Percentiles rank a stretch among this genome's conserved stretches.
Conservation (phyloP, 2,888 invertebrate genomes). For the Microctonus hyperodae region DNA sequence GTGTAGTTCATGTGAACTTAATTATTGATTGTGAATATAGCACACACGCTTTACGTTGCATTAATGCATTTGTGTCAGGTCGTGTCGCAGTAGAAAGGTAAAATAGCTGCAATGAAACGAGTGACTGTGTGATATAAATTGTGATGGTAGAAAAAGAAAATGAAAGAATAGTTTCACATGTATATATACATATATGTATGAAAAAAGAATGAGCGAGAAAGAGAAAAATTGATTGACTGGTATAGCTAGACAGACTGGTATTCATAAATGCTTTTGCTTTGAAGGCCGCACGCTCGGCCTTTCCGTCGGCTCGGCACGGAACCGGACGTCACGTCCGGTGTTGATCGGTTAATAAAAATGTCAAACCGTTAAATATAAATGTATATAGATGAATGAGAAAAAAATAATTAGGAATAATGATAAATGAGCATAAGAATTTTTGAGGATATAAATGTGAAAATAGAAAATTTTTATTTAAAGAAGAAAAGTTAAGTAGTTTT, state of each 20-base stretch:
- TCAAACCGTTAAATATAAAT: conserved; percentile 20
- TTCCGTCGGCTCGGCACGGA: conserved; percentile 28
- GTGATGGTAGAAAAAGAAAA: not conserved
- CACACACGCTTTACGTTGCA: conserved; percentile 17
- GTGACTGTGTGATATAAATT: not conserved
- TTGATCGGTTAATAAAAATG: conserved; percentile 22
- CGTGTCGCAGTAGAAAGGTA: conserved; percentile 25
- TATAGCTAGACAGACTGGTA: conserved; percentile 6
- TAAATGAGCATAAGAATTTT: not conserved
- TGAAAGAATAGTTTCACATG: not conserved
- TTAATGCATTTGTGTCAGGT: conserved; percentile 44
- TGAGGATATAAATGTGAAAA: not conserved
- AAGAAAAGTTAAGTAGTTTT: too few relatives aligned
- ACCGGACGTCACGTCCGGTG: conserved; percentile 29
- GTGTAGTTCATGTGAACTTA: conserved; percentile 38
- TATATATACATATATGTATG: not conserved
- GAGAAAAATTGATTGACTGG: conserved; percentile 13
- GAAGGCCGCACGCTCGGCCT: conserved; percentile 38
- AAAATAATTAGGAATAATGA: not conserved
- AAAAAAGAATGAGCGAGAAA: not conserved
- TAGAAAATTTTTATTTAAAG: not conserved
- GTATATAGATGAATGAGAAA: not conserved
- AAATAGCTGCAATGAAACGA: not conserved
- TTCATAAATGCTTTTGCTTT: conserved; percentile 6
- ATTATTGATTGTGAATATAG: conserved; percentile 41